Conservation (phyloP, 1,140 invertebrate species). For the Lanistes nyassanus region DNA sequence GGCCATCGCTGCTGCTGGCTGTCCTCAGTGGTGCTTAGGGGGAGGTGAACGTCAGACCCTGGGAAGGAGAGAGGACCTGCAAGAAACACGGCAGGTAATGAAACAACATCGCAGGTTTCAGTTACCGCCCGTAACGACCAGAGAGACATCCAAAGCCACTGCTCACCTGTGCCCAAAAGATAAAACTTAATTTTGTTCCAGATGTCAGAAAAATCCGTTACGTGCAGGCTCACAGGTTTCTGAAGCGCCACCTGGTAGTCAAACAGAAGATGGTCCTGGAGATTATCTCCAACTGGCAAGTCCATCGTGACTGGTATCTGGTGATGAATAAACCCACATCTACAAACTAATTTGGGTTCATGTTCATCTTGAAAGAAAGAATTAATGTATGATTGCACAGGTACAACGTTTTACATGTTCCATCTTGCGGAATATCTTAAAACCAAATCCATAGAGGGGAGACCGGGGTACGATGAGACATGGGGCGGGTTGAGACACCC, state of each 20-base stretch:
- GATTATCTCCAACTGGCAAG: conserved; percentile 85
- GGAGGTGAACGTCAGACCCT: too few species aligned
- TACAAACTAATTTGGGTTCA: too few species aligned
- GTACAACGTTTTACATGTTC: background rate
- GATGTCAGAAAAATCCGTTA: background rate
- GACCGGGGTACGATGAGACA: background rate
- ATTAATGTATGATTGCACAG: background rate
- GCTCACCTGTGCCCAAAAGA: conserved; percentile 29
- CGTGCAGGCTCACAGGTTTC: background rate
- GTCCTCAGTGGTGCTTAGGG: conserved; percentile 11
- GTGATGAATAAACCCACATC: background rate
- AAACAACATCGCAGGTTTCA: too few species aligned
- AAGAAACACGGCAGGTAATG: too few species aligned
- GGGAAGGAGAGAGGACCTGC: too few species aligned
- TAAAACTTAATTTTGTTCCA: conserved; percentile 20
- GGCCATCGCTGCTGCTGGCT: conserved; percentile 13
- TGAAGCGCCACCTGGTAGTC: background rate
- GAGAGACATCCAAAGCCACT: too few species aligned
- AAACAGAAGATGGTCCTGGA: conserved; percentile 76
- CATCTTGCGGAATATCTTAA: background rate
- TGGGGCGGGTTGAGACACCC: too few species aligned
- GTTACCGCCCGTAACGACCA: too few species aligned
- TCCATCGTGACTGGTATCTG: conserved; percentile 66
- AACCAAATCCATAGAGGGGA: background rate
- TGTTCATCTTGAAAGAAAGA: too few species aligned